These are phyloP conservation scores for Chrosomus eos DNA, from an alignment of 2,797 vertebrate species.

Conservation along the genomic window DNA sequence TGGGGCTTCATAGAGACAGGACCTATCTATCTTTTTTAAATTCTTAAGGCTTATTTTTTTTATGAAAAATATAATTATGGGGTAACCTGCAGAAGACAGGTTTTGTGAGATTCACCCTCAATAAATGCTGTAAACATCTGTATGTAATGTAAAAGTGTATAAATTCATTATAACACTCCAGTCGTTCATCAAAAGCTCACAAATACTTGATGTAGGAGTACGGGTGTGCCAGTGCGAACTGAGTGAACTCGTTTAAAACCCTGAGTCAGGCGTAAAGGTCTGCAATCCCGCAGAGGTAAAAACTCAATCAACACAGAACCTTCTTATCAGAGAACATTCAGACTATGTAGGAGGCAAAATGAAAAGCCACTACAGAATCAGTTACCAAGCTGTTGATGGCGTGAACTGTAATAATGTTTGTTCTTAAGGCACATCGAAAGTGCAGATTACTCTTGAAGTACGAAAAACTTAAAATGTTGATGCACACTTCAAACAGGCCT, in stretches of 20 bases:
- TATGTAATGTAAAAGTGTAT: constrained; percentile 55
- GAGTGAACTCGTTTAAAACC: constrained; percentile 43
- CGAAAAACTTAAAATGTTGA: neutral
- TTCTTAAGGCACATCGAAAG: constrained; percentile 21
- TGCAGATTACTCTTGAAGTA: constrained; percentile 20
- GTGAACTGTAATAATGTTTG: constrained; percentile 34
- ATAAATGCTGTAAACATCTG: neutral
- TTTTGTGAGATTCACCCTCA: neutral
- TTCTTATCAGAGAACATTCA: constrained; percentile 31
- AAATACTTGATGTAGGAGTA: constrained; percentile 55
- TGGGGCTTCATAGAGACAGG: neutral
- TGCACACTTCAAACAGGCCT: neutral
- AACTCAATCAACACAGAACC: constrained; percentile 42
- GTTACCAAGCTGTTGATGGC: constrained; percentile 34
- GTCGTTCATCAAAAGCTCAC: constrained; percentile 13
- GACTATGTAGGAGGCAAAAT: constrained; percentile 41
- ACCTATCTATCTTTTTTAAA: neutral
- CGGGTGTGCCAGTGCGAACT: constrained; percentile 64
- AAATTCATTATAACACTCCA: neutral
- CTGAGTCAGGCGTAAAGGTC: constrained; percentile 38
- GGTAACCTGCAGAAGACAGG: neutral
- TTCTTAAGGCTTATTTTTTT: neutral
- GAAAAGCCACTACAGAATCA: constrained; percentile 42
- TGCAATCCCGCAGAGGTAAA: constrained; percentile 40
- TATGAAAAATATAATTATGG: neutral